These are phyloP conservation scores for Choristoneura rosaceana DNA, from an alignment of 2,888 invertebrate species.

Conservation along the genomic window DNA sequence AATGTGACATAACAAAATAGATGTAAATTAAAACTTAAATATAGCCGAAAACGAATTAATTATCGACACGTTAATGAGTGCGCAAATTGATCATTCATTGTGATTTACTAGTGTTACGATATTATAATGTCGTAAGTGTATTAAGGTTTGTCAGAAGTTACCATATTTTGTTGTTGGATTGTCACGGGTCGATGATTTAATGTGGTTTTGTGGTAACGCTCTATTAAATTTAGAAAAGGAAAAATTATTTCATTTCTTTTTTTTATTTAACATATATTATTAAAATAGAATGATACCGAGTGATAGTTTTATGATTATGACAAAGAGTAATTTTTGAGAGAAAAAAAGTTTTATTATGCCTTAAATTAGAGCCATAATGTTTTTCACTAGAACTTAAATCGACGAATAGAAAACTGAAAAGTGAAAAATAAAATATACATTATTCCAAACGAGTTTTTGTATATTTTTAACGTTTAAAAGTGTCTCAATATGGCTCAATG, in stretches of 20 bases:
- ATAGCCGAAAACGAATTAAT: background rate
- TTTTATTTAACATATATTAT: too few species aligned
- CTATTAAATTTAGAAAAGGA: background rate
- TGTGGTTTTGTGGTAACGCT: conserved; percentile 4
- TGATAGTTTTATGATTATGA: too few species aligned
- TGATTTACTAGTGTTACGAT: background rate
- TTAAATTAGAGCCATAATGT: too few species aligned
- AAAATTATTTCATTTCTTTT: background rate
- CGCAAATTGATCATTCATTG: conserved; percentile 4
- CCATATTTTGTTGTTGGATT: background rate
- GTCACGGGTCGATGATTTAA: background rate
- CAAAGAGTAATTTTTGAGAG: too few species aligned
- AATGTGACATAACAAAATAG: background rate
- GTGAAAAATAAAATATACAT: too few species aligned
- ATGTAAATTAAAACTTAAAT: background rate
- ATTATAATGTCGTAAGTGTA: background rate
- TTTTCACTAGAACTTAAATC: too few species aligned
- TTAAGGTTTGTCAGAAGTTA: background rate
- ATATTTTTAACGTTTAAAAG: too few species aligned
- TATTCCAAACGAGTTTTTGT: too few species aligned
- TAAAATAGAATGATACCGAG: too few species aligned
- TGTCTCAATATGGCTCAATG: too few species aligned
- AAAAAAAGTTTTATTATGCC: too few species aligned
- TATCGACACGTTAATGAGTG: background rate
- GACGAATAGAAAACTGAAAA: too few species aligned